A percentile compares a stretch with the other conserved stretches of the same genome.
Conservation (phyloP, 1,140 invertebrate species). For the Neodiprion virginianus region DNA sequence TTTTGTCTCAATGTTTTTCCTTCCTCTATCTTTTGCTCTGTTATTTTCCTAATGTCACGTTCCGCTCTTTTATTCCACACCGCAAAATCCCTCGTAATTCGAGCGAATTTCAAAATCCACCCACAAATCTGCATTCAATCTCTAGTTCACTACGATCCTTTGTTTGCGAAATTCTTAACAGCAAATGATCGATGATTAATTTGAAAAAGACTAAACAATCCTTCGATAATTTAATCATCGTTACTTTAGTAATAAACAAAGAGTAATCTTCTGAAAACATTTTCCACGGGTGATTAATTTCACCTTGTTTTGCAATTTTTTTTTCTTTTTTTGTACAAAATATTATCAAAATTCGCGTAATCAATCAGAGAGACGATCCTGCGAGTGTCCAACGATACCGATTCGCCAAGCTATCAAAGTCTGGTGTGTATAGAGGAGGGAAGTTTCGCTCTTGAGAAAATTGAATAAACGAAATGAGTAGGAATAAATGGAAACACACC, state of each 20-base stretch:
- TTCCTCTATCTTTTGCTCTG: neutral
- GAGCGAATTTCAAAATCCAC: neutral
- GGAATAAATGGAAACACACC: neutral
- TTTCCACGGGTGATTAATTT: no score
- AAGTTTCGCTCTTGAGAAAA: neutral
- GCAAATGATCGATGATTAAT: no score
- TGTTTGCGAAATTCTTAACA: no score
- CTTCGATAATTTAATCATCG: no score
- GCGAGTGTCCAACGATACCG: no score
- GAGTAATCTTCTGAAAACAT: no score
- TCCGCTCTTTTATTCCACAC: neutral
- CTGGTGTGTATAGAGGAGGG: neutral
- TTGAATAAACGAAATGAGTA: neutral
- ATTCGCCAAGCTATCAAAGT: neutral
- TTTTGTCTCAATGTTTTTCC: conserved; percentile 24
- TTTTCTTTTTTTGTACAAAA: no score
- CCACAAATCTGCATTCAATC: neutral
- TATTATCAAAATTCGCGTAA: no score
- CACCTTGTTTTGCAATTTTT: no score
- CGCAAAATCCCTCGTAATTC: neutral
- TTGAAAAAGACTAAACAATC: no score
- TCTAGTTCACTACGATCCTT: neutral
- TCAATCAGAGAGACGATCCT: no score
- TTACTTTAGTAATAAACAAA: no score
- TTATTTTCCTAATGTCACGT: neutral